Conservation (phyloP, 2,888 invertebrate species). For the Scotopteryx bipunctaria region DNA sequence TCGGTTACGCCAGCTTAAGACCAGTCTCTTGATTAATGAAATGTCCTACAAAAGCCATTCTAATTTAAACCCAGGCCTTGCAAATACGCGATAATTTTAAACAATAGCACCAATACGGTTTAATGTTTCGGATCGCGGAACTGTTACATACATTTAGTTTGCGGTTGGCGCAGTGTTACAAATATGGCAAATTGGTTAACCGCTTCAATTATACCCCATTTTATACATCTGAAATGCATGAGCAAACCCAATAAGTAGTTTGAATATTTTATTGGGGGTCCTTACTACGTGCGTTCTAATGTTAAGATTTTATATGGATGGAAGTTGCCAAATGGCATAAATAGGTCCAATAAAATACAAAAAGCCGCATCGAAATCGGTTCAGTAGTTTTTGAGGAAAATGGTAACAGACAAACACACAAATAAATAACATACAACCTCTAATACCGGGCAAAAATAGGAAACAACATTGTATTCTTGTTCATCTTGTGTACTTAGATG, state of each 20-base stretch:
- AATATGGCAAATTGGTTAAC: conserved; percentile 40
- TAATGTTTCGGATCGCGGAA: conserved; percentile 25
- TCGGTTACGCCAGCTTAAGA: not conserved
- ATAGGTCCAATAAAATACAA: too few relatives aligned
- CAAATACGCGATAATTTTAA: conserved; percentile 21
- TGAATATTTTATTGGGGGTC: conserved; percentile 37
- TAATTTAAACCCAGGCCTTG: conserved; percentile 17
- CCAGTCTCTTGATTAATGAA: conserved; percentile 7
- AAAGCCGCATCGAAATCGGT: too few relatives aligned
- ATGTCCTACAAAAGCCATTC: conserved; percentile 3
- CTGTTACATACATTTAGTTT: conserved; percentile 32
- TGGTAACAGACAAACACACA: too few relatives aligned
- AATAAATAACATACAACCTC: too few relatives aligned
- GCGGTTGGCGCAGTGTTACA: conserved; percentile 34
- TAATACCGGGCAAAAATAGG: too few relatives aligned
- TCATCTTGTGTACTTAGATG: too few relatives aligned
- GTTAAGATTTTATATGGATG: conserved; percentile 10
- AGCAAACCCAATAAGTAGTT: conserved; percentile 33
- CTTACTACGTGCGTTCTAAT: conserved; percentile 23
- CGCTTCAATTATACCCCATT: conserved; percentile 40
- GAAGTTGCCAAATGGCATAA: conserved; percentile 5
- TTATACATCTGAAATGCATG: conserved; percentile 39
- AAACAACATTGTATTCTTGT: too few relatives aligned
- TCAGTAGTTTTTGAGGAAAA: too few relatives aligned
- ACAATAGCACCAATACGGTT: conserved; percentile 25